A percentile compares a stretch with the other conserved stretches of the same genome.
These are phyloP conservation scores for Myotis yumanensis DNA, from an alignment of 2,113 vertebrate genomes.

Conservation along the genomic window DNA sequence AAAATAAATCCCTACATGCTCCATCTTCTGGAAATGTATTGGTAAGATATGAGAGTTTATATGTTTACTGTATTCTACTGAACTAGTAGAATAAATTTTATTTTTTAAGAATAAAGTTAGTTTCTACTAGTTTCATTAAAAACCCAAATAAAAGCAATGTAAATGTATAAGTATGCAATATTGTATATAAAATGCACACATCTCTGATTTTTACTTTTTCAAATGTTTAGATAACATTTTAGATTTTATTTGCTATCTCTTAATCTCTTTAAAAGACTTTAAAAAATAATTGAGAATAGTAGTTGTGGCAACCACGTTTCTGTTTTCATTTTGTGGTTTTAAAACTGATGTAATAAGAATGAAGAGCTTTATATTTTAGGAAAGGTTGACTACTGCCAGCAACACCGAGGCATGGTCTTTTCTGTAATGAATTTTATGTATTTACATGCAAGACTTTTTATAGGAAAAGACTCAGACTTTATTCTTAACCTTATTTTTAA, in stretches of 20 bases:
- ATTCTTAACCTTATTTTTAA: constrained; percentile 50
- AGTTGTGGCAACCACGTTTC: constrained; percentile 43
- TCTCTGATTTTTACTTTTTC: constrained; percentile 54
- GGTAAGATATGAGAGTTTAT: constrained; percentile 86
- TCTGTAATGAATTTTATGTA: constrained; percentile 55
- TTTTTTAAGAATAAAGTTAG: constrained; percentile 42
- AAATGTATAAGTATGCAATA: neutral
- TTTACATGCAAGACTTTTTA: constrained; percentile 44
- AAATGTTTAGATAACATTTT: constrained; percentile 23
- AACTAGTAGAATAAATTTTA: constrained; percentile 26
- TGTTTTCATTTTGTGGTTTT: constrained; percentile 72
- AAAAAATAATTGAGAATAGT: constrained; percentile 37
- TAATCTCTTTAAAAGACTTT: constrained; percentile 42
- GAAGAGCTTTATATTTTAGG: constrained; percentile 67
- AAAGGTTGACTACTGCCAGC: constrained; percentile 51
- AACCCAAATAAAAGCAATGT: constrained; percentile 17
- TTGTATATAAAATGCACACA: constrained; percentile 38
- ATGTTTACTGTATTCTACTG: constrained; percentile 67
- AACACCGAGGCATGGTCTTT: neutral
- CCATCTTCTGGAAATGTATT: constrained; percentile 82
- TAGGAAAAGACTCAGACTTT: constrained; percentile 6
- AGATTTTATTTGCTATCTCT: constrained; percentile 6
- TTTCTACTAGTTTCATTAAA: constrained; percentile 40
- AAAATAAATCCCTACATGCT: constrained; percentile 82
- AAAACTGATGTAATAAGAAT: constrained; percentile 74